Evolutionary conservation across 2,888 invertebrate genomes (phyloP).

Genomic region (Xylophagus ater): DNA sequence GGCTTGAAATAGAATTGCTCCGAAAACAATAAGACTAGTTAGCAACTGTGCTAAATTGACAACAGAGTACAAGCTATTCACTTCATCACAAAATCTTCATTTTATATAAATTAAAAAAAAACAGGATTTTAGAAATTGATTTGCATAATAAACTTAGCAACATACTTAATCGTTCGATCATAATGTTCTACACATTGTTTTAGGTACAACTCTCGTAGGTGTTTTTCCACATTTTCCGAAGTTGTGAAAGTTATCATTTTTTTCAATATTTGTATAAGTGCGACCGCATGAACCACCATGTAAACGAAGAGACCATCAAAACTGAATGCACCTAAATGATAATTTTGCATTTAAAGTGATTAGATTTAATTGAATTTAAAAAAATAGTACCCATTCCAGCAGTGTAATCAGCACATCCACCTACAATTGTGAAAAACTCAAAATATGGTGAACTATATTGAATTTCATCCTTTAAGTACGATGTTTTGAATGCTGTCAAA

Average conservation of each 20-base stretch:
- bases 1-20: conserved; percentile 5
- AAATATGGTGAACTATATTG: conserved; percentile 1
- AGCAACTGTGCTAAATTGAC: conserved; percentile 3
- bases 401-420: background rate
- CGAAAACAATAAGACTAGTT: background rate
- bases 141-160: background rate
- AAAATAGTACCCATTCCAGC: conserved; percentile 6
- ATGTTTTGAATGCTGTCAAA: conserved; percentile 1
- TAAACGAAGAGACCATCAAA: conserved; percentile 7
- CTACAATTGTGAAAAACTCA: background rate
- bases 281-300: conserved; percentile 2
- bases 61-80: conserved; percentile 1
- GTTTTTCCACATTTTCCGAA: background rate
- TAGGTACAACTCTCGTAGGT: background rate
- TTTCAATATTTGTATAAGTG: conserved; percentile 1
- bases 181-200: conserved; percentile 1
- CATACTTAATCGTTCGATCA: conserved; percentile 1
- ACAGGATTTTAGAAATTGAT: background rate
- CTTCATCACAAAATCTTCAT: conserved; percentile 3
- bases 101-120: too few relatives aligned
- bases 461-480: conserved; percentile 1
- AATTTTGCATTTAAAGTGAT: background rate
- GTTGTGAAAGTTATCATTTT: conserved; percentile 4
- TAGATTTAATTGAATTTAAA: background rate
- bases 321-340: background rate